phyloP scores from a whole-genome alignment of 2,888 invertebrate species.

The Catocala fraxini region DNA sequence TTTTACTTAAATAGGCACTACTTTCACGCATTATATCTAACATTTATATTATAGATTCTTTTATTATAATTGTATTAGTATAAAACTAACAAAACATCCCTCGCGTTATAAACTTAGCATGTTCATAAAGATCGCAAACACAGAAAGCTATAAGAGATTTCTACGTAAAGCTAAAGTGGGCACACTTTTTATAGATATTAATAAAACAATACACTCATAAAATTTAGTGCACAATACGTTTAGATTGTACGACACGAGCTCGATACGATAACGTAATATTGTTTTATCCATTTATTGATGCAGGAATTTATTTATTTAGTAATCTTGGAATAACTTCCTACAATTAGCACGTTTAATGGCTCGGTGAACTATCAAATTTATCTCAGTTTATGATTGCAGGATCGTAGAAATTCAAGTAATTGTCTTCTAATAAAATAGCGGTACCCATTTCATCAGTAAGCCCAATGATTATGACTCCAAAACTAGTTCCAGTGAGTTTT shows the following conservation, averaged over 20 bases:
- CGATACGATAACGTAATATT: constrained; percentile 41
- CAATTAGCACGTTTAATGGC: constrained; percentile 37
- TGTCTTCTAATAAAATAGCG: constrained; percentile 24
- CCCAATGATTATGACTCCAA: constrained; percentile 10
- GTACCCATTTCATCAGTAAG: constrained; percentile 20
- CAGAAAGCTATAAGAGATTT: constrained; percentile 67
- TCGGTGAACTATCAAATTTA: constrained; percentile 32
- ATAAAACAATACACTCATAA: constrained; percentile 83
- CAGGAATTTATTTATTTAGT: constrained; percentile 34
- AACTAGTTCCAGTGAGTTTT: not conserved
- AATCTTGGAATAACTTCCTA: constrained; percentile 20
- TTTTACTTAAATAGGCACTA: too few species aligned
- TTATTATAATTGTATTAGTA: constrained; percentile 7
- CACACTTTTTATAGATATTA: constrained; percentile 85
- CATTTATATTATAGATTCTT: not conserved
- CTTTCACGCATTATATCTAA: too few species aligned
- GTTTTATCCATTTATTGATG: constrained; percentile 36
- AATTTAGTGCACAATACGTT: constrained; percentile 64
- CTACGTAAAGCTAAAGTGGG: constrained; percentile 71
- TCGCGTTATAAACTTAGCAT: constrained; percentile 69
- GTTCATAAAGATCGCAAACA: constrained; percentile 72
- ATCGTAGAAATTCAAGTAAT: constrained; percentile 35
- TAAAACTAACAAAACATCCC: constrained; percentile 24
- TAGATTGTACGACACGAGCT: constrained; percentile 55
- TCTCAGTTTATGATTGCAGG: constrained; percentile 18